Conservation (phyloP, 2,888 invertebrate genomes). For the Bellardia bayeri region DNA sequence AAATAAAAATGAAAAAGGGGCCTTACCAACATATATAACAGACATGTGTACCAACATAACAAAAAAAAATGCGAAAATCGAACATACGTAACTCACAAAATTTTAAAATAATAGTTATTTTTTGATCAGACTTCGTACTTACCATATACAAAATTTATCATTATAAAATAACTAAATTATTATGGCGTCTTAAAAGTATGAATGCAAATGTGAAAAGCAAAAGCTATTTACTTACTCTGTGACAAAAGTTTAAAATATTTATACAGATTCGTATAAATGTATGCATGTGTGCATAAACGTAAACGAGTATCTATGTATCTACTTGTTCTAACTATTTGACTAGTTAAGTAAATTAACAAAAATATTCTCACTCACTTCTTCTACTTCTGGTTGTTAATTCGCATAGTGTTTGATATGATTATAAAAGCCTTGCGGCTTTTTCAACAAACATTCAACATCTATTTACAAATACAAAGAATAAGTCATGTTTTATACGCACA, state of each 20-base stretch:
- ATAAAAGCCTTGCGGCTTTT: slow-evolving; percentile 61
- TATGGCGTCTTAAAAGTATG: background rate
- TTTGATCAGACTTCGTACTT: too few relatives aligned
- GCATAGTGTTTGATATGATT: slow-evolving; percentile 25
- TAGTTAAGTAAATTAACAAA: slow-evolving; percentile 45
- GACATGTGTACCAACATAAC: too few relatives aligned
- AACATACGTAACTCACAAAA: too few relatives aligned
- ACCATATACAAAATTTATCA: too few relatives aligned
- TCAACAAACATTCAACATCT: slow-evolving; percentile 45
- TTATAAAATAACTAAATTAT: background rate
- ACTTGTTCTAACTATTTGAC: background rate
- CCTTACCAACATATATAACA: too few relatives aligned
- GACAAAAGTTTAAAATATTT: background rate
- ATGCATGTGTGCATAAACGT: background rate
- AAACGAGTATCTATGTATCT: background rate
- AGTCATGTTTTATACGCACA: slow-evolving; percentile 20
- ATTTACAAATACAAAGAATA: slow-evolving; percentile 23
- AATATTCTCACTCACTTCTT: slow-evolving; percentile 49
- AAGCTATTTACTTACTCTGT: background rate
- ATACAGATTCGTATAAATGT: background rate
- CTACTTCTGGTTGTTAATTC: background rate
- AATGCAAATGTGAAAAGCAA: background rate
- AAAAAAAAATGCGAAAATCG: too few relatives aligned
- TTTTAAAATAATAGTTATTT: too few relatives aligned
- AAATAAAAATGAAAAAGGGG: too few relatives aligned